These are phyloP conservation scores for Cheracebus regulus DNA, from an alignment of 2,797 vertebrate genomes.

Conservation along the genomic window DNA sequence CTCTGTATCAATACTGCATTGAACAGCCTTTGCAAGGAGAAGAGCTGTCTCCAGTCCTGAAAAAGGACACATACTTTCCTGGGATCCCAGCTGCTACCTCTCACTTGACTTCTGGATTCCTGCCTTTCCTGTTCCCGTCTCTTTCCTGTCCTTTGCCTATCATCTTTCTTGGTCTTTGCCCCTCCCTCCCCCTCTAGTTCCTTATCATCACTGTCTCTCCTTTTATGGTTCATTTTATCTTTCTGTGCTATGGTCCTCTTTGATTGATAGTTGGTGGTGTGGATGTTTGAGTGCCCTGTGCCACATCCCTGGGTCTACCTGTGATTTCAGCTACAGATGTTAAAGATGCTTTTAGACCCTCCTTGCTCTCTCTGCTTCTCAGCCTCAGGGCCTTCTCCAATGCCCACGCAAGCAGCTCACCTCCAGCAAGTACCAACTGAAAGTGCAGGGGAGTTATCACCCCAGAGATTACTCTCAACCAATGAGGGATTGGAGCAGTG, in stretches of 20 bases:
- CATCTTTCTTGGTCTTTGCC: neutral
- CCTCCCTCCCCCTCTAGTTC: neutral
- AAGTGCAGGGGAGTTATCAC: neutral
- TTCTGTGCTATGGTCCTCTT: neutral
- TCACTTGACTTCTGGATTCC: neutral
- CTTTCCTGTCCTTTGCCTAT: neutral
- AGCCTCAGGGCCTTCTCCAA: neutral
- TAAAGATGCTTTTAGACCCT: neutral
- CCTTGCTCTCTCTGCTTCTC: neutral
- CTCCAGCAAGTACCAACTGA: neutral
- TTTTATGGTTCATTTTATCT: neutral
- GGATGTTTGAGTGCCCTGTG: neutral
- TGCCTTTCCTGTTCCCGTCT: neutral
- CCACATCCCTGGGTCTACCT: neutral
- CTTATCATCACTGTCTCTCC: neutral
- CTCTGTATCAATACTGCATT: fast-evolving
- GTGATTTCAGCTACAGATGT: neutral
- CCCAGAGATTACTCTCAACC: neutral
- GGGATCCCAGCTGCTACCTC: neutral
- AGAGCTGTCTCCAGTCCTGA: neutral
- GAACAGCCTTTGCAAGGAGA: neutral
- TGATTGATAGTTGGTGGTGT: neutral
- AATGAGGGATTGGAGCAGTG: neutral
- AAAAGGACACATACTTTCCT: neutral
- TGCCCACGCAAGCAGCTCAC: neutral